Percentiles rank a stretch among this genome's conserved stretches.
Evolutionary conservation across 2,113 vertebrate genomes (phyloP).

Genomic region (Macrotis lagotis): DNA sequence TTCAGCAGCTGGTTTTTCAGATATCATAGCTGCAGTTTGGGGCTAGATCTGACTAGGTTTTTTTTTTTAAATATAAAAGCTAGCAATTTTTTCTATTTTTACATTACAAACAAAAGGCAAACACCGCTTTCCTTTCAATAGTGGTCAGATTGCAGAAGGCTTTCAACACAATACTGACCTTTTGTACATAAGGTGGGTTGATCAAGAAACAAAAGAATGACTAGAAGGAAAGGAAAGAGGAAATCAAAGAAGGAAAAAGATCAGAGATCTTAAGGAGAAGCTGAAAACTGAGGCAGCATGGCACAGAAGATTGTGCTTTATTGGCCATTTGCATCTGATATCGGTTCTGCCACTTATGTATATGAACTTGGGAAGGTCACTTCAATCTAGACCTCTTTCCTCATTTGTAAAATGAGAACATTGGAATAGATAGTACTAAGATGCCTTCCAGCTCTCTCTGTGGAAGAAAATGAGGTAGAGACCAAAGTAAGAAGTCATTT

Average conservation of each 20-base stretch:
- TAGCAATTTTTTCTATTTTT: neutral
- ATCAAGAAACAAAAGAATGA: neutral
- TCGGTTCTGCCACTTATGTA: neutral
- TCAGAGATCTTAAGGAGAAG: neutral
- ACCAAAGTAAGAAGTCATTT: neutral
- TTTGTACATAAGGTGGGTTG: neutral
- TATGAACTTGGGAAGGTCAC: neutral
- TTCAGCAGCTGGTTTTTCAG: constrained; percentile 43
- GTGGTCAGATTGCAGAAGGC: neutral
- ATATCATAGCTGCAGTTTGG: neutral
- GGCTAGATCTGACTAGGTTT: constrained; percentile 11
- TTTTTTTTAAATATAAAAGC: neutral
- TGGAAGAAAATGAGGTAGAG: neutral
- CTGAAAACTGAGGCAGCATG: fast-evolving
- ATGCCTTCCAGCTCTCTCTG: neutral
- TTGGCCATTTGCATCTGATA: neutral
- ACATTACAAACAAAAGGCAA: neutral
- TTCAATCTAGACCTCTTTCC: neutral
- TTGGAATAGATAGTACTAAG: neutral
- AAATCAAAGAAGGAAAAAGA: neutral
- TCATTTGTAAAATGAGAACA: neutral
- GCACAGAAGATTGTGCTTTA: neutral
- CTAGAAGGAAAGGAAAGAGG: neutral
- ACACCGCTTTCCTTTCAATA: neutral
- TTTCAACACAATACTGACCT: neutral